Evolutionary conservation across 2,888 invertebrate species (phyloP), one percentile per base, ranked within the genome.

Genomic region (Deilephila porcellus): DNA sequence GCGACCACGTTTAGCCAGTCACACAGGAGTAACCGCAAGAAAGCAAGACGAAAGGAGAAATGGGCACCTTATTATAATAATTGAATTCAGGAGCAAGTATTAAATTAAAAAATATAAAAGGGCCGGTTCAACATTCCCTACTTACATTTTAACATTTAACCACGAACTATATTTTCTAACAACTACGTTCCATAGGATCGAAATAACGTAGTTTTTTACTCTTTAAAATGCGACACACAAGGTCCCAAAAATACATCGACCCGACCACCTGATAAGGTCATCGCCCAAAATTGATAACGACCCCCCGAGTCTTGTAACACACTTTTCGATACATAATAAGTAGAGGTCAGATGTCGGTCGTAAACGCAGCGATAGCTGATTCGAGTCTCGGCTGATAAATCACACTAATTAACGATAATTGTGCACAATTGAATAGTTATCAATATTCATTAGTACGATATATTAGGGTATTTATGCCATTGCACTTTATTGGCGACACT

Each of bases 371-470:
- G 77, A 79, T 82, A 78, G 74, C 67, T 74, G 75, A 78, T 79
- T 79, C 78, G 79, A 78, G 76, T 74, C 77, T 76, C 76, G 74
- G 17, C 20, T 45, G 80, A 82, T 80, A 84, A 80, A 72, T 75
- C 76, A 60, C 75, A 79, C 78, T 83, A 83, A 81, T 82, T 80
- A 71, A 76, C 73, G 29, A 67, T 62, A 71, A 70, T 74, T 60
- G 52, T 71, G 45, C 62, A 73, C 73, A 77, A 73, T 76, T 79
- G 75, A 77, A 73, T 74, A 67, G 20, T 75, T 74, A 67, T 67
- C 64, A 4, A 45, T 14, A 67, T 25, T 45, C 11, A 67, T 67
- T 67, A 14, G n/a, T 25, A 20, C 20, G 8, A 67, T 67, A 52
- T 67, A 52, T 67, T 64, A 37, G 64, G 11, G 45, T 45, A 20